Evolutionary conservation across 2,797 vertebrate genomes (phyloP).

Genomic region (Kryptolebias ocellatus): DNA sequence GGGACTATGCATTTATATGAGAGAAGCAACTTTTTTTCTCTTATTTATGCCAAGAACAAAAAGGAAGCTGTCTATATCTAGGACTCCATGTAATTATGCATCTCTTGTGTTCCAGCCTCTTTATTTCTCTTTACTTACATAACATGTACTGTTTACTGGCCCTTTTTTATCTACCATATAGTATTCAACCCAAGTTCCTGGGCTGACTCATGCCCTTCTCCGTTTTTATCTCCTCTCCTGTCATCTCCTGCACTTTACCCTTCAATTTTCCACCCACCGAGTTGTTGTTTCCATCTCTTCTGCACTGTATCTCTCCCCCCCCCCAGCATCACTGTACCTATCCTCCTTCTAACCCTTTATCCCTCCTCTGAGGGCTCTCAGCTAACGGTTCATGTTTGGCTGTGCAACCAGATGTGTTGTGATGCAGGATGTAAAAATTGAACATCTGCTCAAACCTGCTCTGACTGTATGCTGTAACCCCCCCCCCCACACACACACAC

Average conservation of each 20-base stretch:
- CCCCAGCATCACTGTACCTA: background rate
- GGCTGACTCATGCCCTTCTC: conserved; percentile 33
- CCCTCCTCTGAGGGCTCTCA: conserved; percentile 24
- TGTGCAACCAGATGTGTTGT: conserved; percentile 51
- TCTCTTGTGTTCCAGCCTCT: conserved; percentile 19
- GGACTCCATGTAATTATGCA: conserved; percentile 17
- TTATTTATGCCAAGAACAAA: conserved; percentile 19
- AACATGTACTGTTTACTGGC: conserved; percentile 25
- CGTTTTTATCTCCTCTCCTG: conserved; percentile 43
- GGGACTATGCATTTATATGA: conserved; percentile 26
- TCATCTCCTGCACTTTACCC: conserved; percentile 52
- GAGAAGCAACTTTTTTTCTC: background rate
- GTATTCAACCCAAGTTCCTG: conserved; percentile 40
- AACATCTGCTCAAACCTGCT: conserved; percentile 61
- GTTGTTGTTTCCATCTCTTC: conserved; percentile 45
- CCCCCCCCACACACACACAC: too few relatives aligned
- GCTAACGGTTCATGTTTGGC: conserved; percentile 6
- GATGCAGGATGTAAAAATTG: conserved; percentile 16
- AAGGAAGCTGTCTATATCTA: conserved; percentile 2
- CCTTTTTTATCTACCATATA: conserved; percentile 33
- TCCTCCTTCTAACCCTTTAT: conserved; percentile 6
- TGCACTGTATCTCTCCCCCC: background rate
- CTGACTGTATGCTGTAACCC: conserved; percentile 27
- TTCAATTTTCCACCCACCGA: conserved; percentile 62
- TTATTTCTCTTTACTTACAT: conserved; percentile 42